Evolutionary conservation across 2,113 vertebrate species (phyloP), one percentile per base, ranked within the genome.

Genomic region (Pyrgilauda ruficollis): DNA sequence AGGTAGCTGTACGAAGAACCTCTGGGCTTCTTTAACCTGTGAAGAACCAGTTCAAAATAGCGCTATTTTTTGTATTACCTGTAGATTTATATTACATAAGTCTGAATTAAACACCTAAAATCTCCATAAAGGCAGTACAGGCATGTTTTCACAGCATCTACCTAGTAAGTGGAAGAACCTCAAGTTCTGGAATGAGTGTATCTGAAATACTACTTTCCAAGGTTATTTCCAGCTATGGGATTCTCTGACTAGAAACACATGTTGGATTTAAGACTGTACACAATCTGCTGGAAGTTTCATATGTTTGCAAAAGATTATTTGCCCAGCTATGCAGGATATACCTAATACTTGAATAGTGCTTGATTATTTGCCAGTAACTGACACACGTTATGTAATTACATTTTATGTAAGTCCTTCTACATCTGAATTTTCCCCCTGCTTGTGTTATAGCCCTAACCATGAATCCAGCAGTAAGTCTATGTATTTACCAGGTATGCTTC

Each of bases 361-460:
- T 52, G 58, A 66, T 89, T 89, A 49, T 81, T 83, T 84, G n/a
- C n/a, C n/a, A 81, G 15, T 17, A 87, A 62, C 17, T 53, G 37
- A 84, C 22, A 47, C 0, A 0, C 1, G 1, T 5, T n/a, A 30
- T 22, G 9, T 53, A 66, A 70, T 67, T 44, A n/a, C 28, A 28
- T 21, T 30, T 27, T 33, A 43, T 33, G 4, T 61, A 70, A 74
- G 2, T 86, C 20, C 6, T 61, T 44, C 41, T 73, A 19, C 21
- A 35, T 46, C n/a, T 70, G 77, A 86, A 93, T 84, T 89, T 84
- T 46, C 37, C 76, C 28, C 16, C 9, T 72, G 26, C 14, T 41
- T 83, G 7, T 55, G 22, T 59, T 72, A 39, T 9, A 76, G 20
- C 2, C 22, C n/a, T 66, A 66, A 49, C 11, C 3, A 44, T 1